Percentiles rank a stretch among this genome's conserved stretches.
Conservation (phyloP, 1,140 invertebrate genomes). For the Whitmania pigra region DNA sequence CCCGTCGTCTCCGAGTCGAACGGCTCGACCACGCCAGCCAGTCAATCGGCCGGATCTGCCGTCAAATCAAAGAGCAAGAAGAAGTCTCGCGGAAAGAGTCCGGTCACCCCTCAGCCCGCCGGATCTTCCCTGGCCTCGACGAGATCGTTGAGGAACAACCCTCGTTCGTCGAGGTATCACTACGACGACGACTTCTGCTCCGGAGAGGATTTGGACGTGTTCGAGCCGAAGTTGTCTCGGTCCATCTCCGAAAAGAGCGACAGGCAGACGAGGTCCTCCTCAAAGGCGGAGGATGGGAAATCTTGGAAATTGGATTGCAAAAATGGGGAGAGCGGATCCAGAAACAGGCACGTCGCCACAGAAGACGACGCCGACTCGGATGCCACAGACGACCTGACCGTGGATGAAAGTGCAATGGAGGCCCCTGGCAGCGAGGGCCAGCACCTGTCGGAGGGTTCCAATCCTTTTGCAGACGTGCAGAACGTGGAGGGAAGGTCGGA, state of each 20-base stretch:
- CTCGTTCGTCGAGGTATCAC: not conserved
- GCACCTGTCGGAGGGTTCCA: too few species aligned
- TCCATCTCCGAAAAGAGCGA: not conserved
- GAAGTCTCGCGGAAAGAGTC: not conserved
- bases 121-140: not conserved
- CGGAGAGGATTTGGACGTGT: constrained; percentile 7
- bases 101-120: not conserved
- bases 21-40: not conserved
- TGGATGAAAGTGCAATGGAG: not conserved
- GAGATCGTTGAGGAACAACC: not conserved
- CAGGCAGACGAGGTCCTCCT: not conserved
- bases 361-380: not conserved
- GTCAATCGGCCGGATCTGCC: not conserved
- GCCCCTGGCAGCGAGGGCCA: not conserved
- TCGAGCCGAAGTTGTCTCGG: not conserved
- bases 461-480: too few species aligned
- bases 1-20: not conserved
- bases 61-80: too few species aligned
- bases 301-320: not conserved
- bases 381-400: constrained; percentile 9
- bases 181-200: not conserved
- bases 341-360: not conserved
- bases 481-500: too few species aligned
- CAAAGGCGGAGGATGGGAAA: not conserved
- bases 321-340: not conserved